phyloP scores from a whole-genome alignment of 2,113 vertebrate genomes.

The Aythya baeri region DNA sequence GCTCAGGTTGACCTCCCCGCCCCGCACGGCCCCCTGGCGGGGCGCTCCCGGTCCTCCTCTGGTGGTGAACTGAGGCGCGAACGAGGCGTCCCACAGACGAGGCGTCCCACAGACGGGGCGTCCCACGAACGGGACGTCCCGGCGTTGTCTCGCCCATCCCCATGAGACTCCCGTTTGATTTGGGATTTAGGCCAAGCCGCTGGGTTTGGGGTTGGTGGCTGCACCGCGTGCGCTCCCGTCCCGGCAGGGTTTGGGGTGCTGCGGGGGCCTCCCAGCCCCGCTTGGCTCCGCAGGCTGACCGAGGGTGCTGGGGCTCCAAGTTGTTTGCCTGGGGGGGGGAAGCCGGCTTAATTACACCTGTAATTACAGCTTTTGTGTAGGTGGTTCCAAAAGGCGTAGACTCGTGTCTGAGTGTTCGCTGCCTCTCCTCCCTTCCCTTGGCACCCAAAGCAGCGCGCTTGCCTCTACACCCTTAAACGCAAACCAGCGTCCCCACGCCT shows the following conservation, averaged over 20 bases:
- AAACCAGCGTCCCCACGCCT: accelerated
- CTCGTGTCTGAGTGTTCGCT: not conserved
- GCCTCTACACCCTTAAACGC: not conserved
- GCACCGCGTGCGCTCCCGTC: accelerated
- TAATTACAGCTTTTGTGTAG: not conserved
- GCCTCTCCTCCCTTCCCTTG: not conserved
- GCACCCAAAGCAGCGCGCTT: accelerated
- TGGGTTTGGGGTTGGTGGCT: accelerated
- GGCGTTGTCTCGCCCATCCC: accelerated
- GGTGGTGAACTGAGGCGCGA: not conserved
- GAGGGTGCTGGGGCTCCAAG: accelerated
- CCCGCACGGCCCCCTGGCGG: not conserved
- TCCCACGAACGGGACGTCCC: accelerated
- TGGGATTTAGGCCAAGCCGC: accelerated
- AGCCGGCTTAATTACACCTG: accelerated
- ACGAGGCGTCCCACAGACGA: accelerated
- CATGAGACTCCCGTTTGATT: accelerated
- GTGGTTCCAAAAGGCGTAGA: accelerated
- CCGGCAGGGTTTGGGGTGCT: accelerated
- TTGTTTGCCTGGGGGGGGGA: accelerated
- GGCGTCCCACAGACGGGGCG: accelerated
- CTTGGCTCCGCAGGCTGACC: accelerated
- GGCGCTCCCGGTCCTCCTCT: not conserved
- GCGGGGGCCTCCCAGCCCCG: accelerated
- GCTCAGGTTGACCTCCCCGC: slow-evolving; percentile 83